A percentile compares a stretch with the other conserved stretches of the same genome.
These are phyloP conservation scores for Macrophya alboannulata DNA, from an alignment of 2,888 invertebrate species.

Conservation along the genomic window DNA sequence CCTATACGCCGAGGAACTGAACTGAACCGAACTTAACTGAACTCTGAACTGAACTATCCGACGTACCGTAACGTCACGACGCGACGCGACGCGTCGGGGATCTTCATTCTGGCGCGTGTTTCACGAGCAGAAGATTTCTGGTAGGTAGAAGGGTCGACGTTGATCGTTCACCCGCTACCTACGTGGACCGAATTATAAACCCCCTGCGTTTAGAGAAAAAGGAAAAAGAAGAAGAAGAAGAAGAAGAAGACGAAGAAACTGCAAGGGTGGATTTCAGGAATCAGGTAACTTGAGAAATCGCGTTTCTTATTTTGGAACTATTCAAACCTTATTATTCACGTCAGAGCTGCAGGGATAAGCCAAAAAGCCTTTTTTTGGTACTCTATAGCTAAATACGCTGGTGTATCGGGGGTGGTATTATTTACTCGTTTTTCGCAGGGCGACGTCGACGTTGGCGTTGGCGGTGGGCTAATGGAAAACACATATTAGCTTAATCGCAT, in stretches of 20 bases:
- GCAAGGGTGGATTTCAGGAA: background rate
- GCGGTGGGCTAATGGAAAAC: slow-evolving; percentile 27
- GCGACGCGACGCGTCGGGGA: background rate
- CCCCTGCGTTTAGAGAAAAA: background rate
- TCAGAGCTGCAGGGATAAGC: too few relatives aligned
- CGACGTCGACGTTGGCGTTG: background rate
- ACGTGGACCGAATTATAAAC: slow-evolving; percentile 66
- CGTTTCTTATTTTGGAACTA: background rate
- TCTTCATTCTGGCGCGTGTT: slow-evolving; percentile 31
- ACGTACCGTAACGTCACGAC: background rate
- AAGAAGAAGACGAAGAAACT: background rate
- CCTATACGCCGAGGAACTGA: background rate
- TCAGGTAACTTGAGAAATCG: background rate
- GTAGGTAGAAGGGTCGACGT: slow-evolving; percentile 5
- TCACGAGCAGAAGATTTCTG: background rate
- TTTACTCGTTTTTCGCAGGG: background rate
- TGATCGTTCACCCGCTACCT: slow-evolving; percentile 63
- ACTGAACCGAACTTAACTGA: background rate
- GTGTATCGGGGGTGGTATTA: background rate
- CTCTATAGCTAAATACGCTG: background rate
- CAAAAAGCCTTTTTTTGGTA: too few relatives aligned
- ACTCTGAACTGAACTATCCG: background rate
- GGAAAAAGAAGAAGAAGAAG: too few relatives aligned
- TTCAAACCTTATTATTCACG: background rate
- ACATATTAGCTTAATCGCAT: slow-evolving; percentile 44